Evolutionary conservation across 1,140 invertebrate genomes (phyloP), one percentile per base, ranked within the genome.

Genomic region (Zeugodacus cucurbitae): DNA sequence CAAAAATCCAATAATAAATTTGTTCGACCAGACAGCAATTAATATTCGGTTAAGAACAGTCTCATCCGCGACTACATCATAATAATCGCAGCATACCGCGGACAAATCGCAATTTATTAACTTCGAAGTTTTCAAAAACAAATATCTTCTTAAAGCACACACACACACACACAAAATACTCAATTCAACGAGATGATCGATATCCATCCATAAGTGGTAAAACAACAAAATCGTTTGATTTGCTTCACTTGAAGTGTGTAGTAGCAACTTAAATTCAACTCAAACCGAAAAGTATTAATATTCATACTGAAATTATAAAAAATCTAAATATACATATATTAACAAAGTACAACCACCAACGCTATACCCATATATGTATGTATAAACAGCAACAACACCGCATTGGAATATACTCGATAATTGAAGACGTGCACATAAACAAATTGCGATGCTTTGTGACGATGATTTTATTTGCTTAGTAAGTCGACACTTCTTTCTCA

Each of bases 401-500:
- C 57, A 37, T n/a, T 37, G 14, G 26, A 34, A 32, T 74, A 74
- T 74, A 20, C 7, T 34, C 20, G 67, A 20, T 48, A 17, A 48
- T 48, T 82, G 41, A 48, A 29, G 74, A 82, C 41, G 37, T 2
- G n/a, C 17, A n/a, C 37, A n/a, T 26, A 44, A 29, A 82, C 32
- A 37, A 20, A 44, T 29, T 70, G 70, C 74, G 41, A 89, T 89
- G 89, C 87, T 89, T 86, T 89, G 89, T 26, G 89, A 89, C 88
- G 89, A 89, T 87, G 89, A 89, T 78, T 89, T 89, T 87, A 89
- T 89, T 87, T 89, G 89, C 54, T 82, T 88, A 87, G 89, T 89
- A 88, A 89, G 89, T 89, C 37, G 34, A 41, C 32, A 58, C 29
- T 34, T 58, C 2, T 34, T 41, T 32, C 54, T 34, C 57, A 37